Base-by-base conservation (phyloP, 2,797 vertebrate species). In the Allobates femoralis region DNA sequence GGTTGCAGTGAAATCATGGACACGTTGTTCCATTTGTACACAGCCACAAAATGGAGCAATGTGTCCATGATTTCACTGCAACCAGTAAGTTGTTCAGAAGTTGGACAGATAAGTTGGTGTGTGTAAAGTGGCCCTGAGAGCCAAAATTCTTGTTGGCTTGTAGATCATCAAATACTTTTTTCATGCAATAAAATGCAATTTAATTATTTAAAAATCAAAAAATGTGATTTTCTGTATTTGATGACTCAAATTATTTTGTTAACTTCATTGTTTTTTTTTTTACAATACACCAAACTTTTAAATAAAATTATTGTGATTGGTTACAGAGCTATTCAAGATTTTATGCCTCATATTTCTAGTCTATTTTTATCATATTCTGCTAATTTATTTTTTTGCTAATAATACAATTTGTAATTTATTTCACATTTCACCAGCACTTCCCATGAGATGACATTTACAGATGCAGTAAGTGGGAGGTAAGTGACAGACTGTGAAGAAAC, bases 371-470 rank as follows among this genome's bases (percentile, higher is more conserved):
- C 3, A 76, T 11, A 53, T 30, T 30, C 50, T 23, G 11, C 28
- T 18, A 79, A 79, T 60, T 60, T 60, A 46, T 62, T 41, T 62
- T 41, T 62, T 41, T 28, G 56, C 2, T 18, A 79, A 62, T 34
- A 60, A 41, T 41, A 37, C 11, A 32, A 30, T 23, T 23, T 32
- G 14, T 16, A 37, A 37, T 79, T 79, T 79, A 66, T 23, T 67
- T 51, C 50, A 34, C 21, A 64, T 81, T 51, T 51, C 28, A 66
- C 8, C 28, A 30, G 26, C 46, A 53, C 26, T 19, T 50, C n/a
- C 37, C 26, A 67, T 64, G 46, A 28, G 23, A 67, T 81, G 77
- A 79, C 77, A 79, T 79, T 62, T 50, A 74, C 56, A 62, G n/a
- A 62, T 62, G 23, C 58, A 37, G 26, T 50, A 50, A 74, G 37